Evolutionary conservation across 1,140 invertebrate species (phyloP), one percentile per base, ranked within the genome.

Genomic region (Arion vulgaris): DNA sequence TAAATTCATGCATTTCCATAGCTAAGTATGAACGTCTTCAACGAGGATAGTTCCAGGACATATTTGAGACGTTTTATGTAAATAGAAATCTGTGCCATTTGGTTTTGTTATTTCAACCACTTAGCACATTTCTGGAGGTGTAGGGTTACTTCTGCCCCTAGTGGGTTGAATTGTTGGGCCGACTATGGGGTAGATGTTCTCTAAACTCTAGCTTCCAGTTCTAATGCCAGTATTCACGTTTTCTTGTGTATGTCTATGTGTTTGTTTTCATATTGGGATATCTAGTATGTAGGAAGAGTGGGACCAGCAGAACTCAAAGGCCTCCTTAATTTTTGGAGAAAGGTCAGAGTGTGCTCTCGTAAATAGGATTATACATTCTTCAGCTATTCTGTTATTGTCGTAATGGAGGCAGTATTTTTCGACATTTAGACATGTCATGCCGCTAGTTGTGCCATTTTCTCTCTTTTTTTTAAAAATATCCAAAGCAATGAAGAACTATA

Each of bases 1-100:
- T 66, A 66, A 66, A 66, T 66, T 66, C 62, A 66, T 66, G 62
- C 62, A 66, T 66, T 66, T 66, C 62, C 62, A 66, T 66, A 32
- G 62, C 62, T 66, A 66, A 66, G 62, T 66, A 66, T 66, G 9
- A 66, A 28, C 15, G 19, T 28, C n/a, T 66, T 66, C 28, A 15
- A 28, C 5, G 28, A 34, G 1, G 28, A 4, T 57, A 23, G 53
- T 19, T 4, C 19, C 53, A 57, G 53, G 53, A n/a, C 53, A 23
- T 23, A 57, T 57, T 57, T 57, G 62, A 66, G 28, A 66, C n/a
- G 62, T 66, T 66, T 66, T 66, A 66, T 66, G 62, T 28, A 66
- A 66, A 66, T 66, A 17, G 57, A 15, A 62, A 62, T 62, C 57
- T 62, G 57, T 62, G 28, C 11, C 28, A 32, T 66, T 32, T 66